Evolutionary conservation across 2,797 vertebrate species (phyloP).

Genomic region (Brachyalestes nurse): DNA sequence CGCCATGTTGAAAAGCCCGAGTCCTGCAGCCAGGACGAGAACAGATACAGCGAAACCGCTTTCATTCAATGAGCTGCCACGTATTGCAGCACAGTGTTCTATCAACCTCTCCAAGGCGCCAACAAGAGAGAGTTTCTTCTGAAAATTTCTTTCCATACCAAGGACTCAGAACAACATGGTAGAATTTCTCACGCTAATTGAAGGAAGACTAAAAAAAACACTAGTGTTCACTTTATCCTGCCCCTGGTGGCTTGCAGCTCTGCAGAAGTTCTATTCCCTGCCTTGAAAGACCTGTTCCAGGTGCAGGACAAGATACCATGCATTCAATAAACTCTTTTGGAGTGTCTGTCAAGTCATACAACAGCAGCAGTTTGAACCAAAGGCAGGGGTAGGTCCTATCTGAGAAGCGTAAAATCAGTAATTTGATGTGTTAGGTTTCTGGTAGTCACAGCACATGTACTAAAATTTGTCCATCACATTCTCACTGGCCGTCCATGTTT

Average conservation of each 20-base stretch:
- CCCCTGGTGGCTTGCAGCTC: too few species aligned
- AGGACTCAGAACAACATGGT: not conserved
- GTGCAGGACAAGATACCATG: not conserved
- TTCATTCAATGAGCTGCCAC: conserved; percentile 36
- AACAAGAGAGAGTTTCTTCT: conserved; percentile 7
- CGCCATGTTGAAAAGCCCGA: conserved; percentile 25
- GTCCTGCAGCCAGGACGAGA: conserved; percentile 15
- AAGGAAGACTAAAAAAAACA: not conserved
- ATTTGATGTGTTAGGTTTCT: not conserved
- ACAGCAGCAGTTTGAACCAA: not conserved
- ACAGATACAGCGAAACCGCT: conserved; percentile 31
- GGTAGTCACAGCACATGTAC: not conserved
- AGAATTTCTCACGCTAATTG: not conserved
- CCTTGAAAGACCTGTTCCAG: too few species aligned
- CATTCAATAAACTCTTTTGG: not conserved
- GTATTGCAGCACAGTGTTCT: conserved; percentile 4
- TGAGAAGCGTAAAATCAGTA: too few species aligned
- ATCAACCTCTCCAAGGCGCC: conserved; percentile 6
- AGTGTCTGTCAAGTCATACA: not conserved
- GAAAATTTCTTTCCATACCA: conserved; percentile 4
- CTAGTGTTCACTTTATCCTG: too few species aligned
- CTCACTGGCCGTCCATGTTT: too few species aligned
- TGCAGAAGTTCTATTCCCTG: too few species aligned
- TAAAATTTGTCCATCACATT: not conserved
- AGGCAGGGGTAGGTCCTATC: not conserved